Evolutionary conservation across 2,113 vertebrate genomes (phyloP).

Genomic region (Macrotus californicus): DNA sequence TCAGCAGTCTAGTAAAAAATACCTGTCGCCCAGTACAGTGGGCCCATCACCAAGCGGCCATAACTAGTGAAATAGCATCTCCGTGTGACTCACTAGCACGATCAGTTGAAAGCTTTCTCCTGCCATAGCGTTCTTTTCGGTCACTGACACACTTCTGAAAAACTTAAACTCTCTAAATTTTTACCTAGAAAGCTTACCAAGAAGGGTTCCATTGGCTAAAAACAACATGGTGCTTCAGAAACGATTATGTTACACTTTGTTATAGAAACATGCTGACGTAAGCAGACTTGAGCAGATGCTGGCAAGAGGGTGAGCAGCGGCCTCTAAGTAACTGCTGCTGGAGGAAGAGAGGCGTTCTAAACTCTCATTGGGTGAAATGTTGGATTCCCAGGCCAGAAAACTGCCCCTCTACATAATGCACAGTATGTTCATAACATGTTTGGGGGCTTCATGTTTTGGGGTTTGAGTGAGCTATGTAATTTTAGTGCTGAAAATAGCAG

Average conservation of each 20-base stretch:
- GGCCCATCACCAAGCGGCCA: not conserved
- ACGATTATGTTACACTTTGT: not conserved
- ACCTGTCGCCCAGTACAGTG: not conserved
- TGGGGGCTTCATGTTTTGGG: not conserved
- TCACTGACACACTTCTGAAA: not conserved
- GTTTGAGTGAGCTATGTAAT: not conserved
- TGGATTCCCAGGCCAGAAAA: not conserved
- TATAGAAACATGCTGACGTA: not conserved
- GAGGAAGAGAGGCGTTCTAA: not conserved
- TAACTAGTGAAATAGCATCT: not conserved
- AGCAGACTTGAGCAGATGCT: not conserved
- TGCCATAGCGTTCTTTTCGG: not conserved
- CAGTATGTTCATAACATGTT: not conserved
- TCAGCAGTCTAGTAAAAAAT: slow-evolving; percentile 23
- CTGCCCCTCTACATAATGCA: not conserved
- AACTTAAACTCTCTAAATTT: not conserved
- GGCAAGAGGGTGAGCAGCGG: not conserved
- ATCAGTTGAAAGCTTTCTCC: not conserved
- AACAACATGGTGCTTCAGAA: not conserved
- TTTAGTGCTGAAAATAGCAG: not conserved
- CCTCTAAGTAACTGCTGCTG: not conserved
- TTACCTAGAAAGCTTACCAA: not conserved
- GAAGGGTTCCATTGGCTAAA: not conserved
- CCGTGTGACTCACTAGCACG: not conserved
- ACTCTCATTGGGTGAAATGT: not conserved